Evolutionary conservation across 2,797 vertebrate genomes (phyloP).

Genomic region (Alca torda): DNA sequence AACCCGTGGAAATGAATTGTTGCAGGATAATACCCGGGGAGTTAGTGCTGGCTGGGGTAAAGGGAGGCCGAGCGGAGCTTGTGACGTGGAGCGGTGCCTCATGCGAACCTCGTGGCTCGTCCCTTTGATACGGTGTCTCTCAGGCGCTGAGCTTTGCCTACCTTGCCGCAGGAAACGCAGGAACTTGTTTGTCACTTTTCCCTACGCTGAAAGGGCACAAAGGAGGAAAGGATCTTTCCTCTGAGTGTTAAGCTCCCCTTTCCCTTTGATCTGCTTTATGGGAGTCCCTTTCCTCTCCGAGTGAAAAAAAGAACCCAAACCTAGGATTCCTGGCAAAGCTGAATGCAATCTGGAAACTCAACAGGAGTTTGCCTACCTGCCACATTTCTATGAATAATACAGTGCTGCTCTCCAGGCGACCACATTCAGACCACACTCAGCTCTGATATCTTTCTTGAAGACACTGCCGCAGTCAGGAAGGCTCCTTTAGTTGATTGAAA

Average conservation of each 20-base stretch:
- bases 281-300: neutral
- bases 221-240: neutral
- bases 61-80: neutral
- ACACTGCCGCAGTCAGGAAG: slow-evolving; percentile 30
- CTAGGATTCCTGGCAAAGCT: slow-evolving; percentile 8
- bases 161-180: neutral
- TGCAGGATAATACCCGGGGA: neutral
- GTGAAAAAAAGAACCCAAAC: neutral
- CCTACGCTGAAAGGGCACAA: neutral
- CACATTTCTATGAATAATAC: slow-evolving; percentile 18
- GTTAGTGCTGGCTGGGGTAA: neutral
- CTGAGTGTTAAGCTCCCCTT: neutral
- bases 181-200: slow-evolving; percentile 41
- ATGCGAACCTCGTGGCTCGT: neutral
- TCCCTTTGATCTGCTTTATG: slow-evolving; percentile 38
- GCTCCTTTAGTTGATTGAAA: slow-evolving; percentile 47
- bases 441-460: slow-evolving; percentile 10
- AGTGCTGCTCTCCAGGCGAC: neutral
- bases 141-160: neutral
- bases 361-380: neutral
- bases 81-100: neutral
- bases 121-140: slow-evolving; percentile 34
- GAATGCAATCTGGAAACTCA: slow-evolving; percentile 14
- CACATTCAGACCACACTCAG: neutral
- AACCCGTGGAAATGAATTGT: neutral